These are phyloP conservation scores for Sussaba pulchella DNA, from an alignment of 2,888 invertebrate species.

Conservation along the genomic window DNA sequence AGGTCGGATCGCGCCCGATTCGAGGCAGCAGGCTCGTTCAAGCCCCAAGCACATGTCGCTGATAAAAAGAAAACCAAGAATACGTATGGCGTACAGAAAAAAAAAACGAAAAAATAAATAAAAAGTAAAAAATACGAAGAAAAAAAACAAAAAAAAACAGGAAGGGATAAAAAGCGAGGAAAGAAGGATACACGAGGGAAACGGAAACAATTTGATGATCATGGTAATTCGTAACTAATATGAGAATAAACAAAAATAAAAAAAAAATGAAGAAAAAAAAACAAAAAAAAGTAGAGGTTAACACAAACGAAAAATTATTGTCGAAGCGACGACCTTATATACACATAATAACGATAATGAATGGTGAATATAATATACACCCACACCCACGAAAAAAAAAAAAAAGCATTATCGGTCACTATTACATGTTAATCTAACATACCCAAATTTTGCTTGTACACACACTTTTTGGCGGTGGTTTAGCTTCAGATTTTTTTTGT, in stretches of 20 bases:
- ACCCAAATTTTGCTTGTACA: slow-evolving; percentile 63
- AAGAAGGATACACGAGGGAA: slow-evolving; percentile 36
- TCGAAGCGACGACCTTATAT: slow-evolving; percentile 74
- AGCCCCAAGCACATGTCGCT: slow-evolving; percentile 81
- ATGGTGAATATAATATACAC: slow-evolving; percentile 74
- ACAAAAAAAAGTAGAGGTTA: slow-evolving; percentile 71
- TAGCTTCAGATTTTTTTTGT: slow-evolving; percentile 34
- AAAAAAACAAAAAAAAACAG: slow-evolving; percentile 55
- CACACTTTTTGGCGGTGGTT: slow-evolving; percentile 44
- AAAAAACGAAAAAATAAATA: slow-evolving; percentile 23
- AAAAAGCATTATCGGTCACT: slow-evolving; percentile 67
- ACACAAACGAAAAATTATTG: slow-evolving; percentile 71
- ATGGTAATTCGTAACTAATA: slow-evolving; percentile 69
- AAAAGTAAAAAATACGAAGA: slow-evolving; percentile 20
- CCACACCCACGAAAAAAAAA: slow-evolving; percentile 69
- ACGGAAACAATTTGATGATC: slow-evolving; percentile 69
- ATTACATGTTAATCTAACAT: slow-evolving; percentile 65
- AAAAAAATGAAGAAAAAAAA: slow-evolving; percentile 27
- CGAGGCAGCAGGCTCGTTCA: slow-evolving; percentile 68
- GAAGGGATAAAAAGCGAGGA: slow-evolving; percentile 69
- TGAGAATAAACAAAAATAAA: slow-evolving; percentile 61
- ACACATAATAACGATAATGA: slow-evolving; percentile 74
- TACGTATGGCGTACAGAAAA: slow-evolving; percentile 52
- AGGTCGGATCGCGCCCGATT: slow-evolving; percentile 18
- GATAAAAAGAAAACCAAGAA: slow-evolving; percentile 58